phyloP scores from a whole-genome alignment of 2,113 vertebrate species.

The Heliornis fulica region DNA sequence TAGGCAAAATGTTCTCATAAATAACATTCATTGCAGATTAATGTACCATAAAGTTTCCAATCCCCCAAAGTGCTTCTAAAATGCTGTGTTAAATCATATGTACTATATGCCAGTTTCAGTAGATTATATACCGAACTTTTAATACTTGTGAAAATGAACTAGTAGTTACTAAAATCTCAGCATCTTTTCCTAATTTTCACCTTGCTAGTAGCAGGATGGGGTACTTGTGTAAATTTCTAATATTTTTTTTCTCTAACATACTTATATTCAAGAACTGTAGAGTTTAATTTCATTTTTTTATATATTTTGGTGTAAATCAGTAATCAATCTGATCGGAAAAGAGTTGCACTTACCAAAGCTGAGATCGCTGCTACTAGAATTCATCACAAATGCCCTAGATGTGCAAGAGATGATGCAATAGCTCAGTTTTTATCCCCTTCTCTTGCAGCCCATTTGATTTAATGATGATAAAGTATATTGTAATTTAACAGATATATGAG shows the following conservation, averaged over 20 bases:
- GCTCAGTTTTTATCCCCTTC: background rate
- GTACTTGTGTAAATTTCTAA: background rate
- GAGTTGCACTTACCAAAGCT: background rate
- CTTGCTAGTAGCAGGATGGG: background rate
- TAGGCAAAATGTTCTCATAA: conserved; percentile 9
- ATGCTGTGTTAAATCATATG: background rate
- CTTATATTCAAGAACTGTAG: background rate
- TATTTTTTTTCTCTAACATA: background rate
- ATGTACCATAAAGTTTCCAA: conserved; percentile 9
- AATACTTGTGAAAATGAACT: background rate
- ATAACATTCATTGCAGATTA: conserved; percentile 48
- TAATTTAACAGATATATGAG: background rate
- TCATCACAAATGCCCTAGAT: background rate
- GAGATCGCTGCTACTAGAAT: background rate
- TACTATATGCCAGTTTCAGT: background rate
- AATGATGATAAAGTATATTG: background rate
- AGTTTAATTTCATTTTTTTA: background rate
- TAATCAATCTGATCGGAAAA: background rate
- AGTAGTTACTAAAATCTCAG: background rate
- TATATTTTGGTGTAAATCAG: background rate
- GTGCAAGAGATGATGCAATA: background rate
- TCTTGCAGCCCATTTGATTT: background rate
- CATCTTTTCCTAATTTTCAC: background rate
- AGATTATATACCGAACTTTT: background rate
- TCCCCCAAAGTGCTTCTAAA: background rate